Evolutionary conservation across 2,888 invertebrate genomes (phyloP).

Genomic region (Siphonodentalium dalli): DNA sequence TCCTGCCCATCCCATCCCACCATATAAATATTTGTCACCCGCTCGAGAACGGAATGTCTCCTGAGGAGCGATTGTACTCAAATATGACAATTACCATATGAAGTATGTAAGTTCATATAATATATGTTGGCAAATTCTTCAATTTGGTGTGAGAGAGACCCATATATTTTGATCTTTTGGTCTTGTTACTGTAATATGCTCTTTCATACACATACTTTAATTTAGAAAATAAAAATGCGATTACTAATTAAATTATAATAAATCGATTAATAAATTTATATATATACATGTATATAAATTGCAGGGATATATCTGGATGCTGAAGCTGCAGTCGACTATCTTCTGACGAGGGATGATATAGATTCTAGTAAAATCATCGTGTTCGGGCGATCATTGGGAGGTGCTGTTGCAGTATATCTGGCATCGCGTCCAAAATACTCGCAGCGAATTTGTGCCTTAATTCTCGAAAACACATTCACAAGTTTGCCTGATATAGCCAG

Average conservation of each 20-base stretch:
- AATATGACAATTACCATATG: no score
- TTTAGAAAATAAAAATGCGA: no score
- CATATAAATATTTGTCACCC: no score
- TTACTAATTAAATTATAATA: neutral
- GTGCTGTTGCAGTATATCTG: slow-evolving; percentile 89
- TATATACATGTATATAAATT: slow-evolving; percentile 13
- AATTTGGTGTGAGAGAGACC: neutral
- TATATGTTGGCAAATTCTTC: neutral
- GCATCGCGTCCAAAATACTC: slow-evolving; percentile 79
- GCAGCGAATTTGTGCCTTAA: slow-evolving; percentile 82
- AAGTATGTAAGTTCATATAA: neutral
- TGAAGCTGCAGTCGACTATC: slow-evolving; percentile 84
- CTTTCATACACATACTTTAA: no score
- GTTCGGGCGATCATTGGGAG: slow-evolving; percentile 88
- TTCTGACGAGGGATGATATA: slow-evolving; percentile 81
- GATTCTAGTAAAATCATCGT: slow-evolving; percentile 84
- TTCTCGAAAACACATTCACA: slow-evolving; percentile 95
- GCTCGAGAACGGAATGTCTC: no score
- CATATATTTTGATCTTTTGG: no score
- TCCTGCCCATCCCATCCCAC: no score
- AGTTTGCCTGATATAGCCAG: slow-evolving; percentile 92
- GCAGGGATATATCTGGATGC: slow-evolving; percentile 83
- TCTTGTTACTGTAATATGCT: no score
- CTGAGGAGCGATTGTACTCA: no score
- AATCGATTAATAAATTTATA: neutral